Percentiles rank a stretch among this genome's conserved stretches.
These are phyloP conservation scores for Regulus satrapa DNA, from an alignment of 2,113 vertebrate species.

Conservation along the genomic window DNA sequence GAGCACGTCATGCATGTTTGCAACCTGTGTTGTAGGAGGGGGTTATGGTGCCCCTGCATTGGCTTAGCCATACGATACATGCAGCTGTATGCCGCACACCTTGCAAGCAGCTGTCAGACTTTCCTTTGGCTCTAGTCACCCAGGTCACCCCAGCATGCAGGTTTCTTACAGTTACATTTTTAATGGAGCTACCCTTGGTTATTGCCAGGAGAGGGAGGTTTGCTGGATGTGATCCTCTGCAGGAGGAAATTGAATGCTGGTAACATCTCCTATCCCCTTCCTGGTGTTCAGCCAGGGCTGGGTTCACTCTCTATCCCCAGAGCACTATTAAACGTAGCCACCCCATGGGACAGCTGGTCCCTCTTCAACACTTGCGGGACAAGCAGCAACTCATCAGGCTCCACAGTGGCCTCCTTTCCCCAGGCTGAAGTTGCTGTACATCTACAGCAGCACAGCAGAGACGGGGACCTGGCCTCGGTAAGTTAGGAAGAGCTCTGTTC, in stretches of 20 bases:
- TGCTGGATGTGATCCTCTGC: not conserved
- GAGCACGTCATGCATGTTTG: rapidly evolving
- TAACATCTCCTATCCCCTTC: not conserved
- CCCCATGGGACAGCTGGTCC: not conserved
- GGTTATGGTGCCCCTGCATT: not conserved
- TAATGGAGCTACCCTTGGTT: not conserved
- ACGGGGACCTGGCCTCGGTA: rapidly evolving
- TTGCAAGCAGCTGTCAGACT: not conserved
- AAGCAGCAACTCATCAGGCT: not conserved
- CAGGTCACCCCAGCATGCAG: not conserved
- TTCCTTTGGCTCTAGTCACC: not conserved
- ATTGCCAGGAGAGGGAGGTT: not conserved
- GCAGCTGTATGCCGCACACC: not conserved
- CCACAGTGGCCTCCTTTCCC: rapidly evolving
- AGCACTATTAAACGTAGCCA: rapidly evolving
- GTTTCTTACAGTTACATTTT: not conserved
- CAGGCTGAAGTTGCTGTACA: rapidly evolving
- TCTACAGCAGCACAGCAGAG: not conserved
- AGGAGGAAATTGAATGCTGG: not conserved
- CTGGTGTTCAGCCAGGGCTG: not conserved
- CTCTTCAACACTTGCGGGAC: rapidly evolving
- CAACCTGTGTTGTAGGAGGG: not conserved
- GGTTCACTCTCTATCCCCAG: not conserved
- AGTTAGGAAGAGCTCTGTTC: not conserved
- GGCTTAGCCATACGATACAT: not conserved